Conservation (phyloP, 2,888 invertebrate species). For the Acleris cristana region DNA sequence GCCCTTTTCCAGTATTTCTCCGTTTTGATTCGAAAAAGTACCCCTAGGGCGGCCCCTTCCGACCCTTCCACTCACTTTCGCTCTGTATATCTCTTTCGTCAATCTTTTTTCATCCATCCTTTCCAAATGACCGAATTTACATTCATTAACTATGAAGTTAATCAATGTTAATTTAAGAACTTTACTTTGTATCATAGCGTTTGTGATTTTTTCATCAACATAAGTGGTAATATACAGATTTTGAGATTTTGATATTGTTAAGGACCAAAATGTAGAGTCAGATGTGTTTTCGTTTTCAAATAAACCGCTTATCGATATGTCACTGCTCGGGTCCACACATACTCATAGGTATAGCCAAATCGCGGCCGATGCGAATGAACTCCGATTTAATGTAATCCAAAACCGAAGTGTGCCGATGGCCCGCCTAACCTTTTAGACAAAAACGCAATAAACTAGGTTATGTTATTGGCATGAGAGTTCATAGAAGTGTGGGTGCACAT, state of each 20-base stretch:
- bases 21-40: no score
- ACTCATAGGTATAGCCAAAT: slow-evolving; percentile 66
- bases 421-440: slow-evolving; percentile 74
- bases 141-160: no score
- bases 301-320: slow-evolving; percentile 44
- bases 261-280: background rate
- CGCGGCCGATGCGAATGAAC: slow-evolving; percentile 79
- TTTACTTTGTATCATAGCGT: background rate
- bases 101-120: no score
- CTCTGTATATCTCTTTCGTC: no score
- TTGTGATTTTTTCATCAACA: background rate
- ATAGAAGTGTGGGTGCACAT: background rate
- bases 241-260: background rate
- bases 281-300: background rate
- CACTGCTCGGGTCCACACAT: slow-evolving; percentile 65
- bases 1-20: no score
- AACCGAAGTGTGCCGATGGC: slow-evolving; percentile 75
- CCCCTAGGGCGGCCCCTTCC: no score
- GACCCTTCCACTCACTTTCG: no score
- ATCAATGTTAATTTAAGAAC: background rate
- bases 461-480: slow-evolving; percentile 41
- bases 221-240: no score
- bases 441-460: slow-evolving; percentile 57
- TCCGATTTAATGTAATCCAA: slow-evolving; percentile 76
- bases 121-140: no score